These are phyloP conservation scores for Hippocampus barbouri DNA, from an alignment of 2,113 vertebrate genomes.

Conservation along the genomic window DNA sequence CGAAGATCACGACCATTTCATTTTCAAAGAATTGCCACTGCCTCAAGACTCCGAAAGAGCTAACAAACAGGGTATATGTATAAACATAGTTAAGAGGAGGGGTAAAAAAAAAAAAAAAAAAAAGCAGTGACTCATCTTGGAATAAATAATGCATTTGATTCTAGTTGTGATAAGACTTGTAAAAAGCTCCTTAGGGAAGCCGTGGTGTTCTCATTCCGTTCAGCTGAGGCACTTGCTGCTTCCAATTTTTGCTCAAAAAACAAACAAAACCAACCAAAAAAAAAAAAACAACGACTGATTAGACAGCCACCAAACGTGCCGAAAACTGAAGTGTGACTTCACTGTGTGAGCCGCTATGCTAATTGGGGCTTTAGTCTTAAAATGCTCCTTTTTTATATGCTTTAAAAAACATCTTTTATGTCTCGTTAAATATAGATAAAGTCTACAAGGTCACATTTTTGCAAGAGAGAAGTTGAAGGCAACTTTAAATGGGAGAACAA, in stretches of 20 bases:
- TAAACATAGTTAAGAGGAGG: constrained; percentile 8
- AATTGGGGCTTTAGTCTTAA: constrained; percentile 28
- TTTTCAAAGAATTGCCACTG: not conserved
- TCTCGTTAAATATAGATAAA: constrained; percentile 44
- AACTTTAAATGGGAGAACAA: constrained; percentile 47
- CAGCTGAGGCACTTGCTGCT: not conserved
- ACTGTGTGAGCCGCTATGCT: constrained; percentile 31
- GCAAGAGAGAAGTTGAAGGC: constrained; percentile 34
- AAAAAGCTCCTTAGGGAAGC: not conserved
- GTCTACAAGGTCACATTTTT: constrained; percentile 42
- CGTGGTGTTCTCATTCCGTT: not conserved
- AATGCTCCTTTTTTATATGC: constrained; percentile 27
- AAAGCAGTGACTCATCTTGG: not conserved
- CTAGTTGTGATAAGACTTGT: not conserved
- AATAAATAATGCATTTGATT: constrained; percentile 9
- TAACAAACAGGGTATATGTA: constrained; percentile 1
- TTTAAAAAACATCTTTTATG: constrained; percentile 41
- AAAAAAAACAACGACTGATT: not conserved
- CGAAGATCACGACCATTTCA: not conserved
- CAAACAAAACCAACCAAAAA: no score
- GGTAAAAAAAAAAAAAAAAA: not conserved
- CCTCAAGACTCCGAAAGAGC: not conserved
- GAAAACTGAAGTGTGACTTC: constrained; percentile 29
- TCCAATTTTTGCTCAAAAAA: not conserved
- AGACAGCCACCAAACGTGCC: constrained; percentile 17